These are phyloP conservation scores for Meliscaeva auricollis DNA, from an alignment of 2,888 invertebrate genomes.

Conservation along the genomic window DNA sequence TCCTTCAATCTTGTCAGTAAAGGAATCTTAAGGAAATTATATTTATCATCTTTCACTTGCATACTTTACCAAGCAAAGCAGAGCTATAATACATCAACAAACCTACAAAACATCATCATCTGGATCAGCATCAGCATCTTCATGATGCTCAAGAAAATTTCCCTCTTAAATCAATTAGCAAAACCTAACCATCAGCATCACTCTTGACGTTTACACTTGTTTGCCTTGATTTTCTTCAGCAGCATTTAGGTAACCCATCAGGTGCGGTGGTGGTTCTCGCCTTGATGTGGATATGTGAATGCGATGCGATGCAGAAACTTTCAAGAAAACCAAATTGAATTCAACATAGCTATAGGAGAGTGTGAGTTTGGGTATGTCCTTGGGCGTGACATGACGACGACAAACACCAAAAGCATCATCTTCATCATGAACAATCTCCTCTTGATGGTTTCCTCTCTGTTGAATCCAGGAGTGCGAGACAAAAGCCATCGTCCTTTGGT, in stretches of 20 bases:
- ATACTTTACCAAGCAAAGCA: not conserved
- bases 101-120: constrained; percentile 1
- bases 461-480: constrained; percentile 1
- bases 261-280: constrained; percentile 28
- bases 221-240: constrained; percentile 38
- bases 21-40: constrained; percentile 19
- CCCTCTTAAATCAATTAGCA: constrained; percentile 55
- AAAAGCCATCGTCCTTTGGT: constrained; percentile 19
- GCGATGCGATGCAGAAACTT: constrained; percentile 29
- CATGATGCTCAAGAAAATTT: not conserved
- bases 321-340: constrained; percentile 52
- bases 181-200: constrained; percentile 42
- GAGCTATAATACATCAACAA: not conserved
- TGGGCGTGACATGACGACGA: constrained; percentile 43
- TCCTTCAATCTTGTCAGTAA: not conserved
- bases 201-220: constrained; percentile 50
- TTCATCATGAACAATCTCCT: constrained; percentile 17
- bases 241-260: constrained; percentile 44
- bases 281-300: constrained; percentile 16
- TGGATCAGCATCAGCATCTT: not conserved
- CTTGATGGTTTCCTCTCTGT: constrained; percentile 26
- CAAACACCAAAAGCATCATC: constrained; percentile 17
- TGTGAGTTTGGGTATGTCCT: constrained; percentile 36
- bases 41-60: constrained; percentile 28
- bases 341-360: not conserved